A percentile compares a stretch with the other conserved stretches of the same genome.
Evolutionary conservation across 2,113 vertebrate genomes (phyloP).

Genomic region (Clarias macrocephalus): DNA sequence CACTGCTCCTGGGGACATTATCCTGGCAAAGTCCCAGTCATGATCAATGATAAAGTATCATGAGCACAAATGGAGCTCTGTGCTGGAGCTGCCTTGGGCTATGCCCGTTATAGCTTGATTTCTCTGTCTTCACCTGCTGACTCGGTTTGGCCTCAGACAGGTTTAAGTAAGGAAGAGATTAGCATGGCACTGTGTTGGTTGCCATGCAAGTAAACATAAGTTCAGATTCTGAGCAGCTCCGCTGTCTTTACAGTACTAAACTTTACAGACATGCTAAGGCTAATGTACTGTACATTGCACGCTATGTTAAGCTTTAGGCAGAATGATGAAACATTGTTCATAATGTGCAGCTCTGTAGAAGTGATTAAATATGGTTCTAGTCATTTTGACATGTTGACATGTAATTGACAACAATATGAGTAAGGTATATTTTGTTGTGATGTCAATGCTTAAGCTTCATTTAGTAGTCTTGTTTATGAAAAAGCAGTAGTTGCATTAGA

Average conservation of each 20-base stretch:
- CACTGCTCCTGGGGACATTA: background rate
- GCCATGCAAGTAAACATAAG: slow-evolving; percentile 5
- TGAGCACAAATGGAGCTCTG: slow-evolving; percentile 14
- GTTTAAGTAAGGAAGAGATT: slow-evolving; percentile 1
- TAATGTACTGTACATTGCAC: background rate
- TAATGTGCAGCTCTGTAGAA: background rate
- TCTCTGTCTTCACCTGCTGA: slow-evolving; percentile 19
- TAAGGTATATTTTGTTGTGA: background rate
- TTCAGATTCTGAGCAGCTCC: background rate
- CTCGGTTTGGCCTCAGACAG: slow-evolving; percentile 17
- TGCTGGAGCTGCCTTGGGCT: slow-evolving; percentile 22
- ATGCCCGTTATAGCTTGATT: slow-evolving; percentile 51
- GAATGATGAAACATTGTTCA: background rate
- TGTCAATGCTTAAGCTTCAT: background rate
- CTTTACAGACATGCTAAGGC: background rate
- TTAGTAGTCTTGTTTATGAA: background rate
- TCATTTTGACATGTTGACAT: background rate
- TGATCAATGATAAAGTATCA: slow-evolving; percentile 31
- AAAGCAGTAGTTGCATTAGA: background rate
- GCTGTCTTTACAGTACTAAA: background rate
- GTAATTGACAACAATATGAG: background rate
- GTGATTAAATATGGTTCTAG: background rate
- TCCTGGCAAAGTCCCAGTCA: slow-evolving; percentile 22
- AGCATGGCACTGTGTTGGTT: slow-evolving; percentile 21
- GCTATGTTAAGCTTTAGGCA: background rate